Conservation (phyloP, 2,113 vertebrate species). For the Cyanistes caeruleus region DNA sequence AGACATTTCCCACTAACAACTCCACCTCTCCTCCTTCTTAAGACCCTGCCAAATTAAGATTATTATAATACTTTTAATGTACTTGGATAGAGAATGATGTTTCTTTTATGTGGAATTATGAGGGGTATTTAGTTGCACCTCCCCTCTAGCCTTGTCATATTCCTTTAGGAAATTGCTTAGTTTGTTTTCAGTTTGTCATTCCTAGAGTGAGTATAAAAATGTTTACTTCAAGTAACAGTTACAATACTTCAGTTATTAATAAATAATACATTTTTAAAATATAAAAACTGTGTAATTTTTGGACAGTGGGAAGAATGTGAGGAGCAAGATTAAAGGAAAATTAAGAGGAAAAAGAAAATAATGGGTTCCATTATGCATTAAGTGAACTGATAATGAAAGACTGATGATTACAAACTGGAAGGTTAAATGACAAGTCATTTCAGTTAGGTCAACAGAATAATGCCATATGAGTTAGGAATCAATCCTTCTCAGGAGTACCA, state of each 20-base stretch:
- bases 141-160: background rate
- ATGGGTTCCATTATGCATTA: background rate
- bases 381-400: background rate
- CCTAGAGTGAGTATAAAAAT: background rate
- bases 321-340: background rate
- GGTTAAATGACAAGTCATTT: background rate
- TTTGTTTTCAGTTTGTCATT: background rate
- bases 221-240: background rate
- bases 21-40: background rate
- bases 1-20: background rate
- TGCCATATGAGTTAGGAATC: background rate
- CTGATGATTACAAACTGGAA: background rate
- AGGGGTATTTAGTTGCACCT: background rate
- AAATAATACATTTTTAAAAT: background rate
- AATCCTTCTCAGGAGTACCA: background rate
- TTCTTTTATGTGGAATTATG: background rate
- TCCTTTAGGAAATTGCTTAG: background rate
- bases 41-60: background rate
- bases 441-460: background rate
- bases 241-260: background rate
- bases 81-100: background rate
- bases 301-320: background rate
- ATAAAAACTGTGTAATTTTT: background rate
- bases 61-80: background rate
- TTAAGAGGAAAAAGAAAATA: background rate